These are phyloP conservation scores for Molorchus minor DNA, from an alignment of 2,888 invertebrate species.

Conservation along the genomic window DNA sequence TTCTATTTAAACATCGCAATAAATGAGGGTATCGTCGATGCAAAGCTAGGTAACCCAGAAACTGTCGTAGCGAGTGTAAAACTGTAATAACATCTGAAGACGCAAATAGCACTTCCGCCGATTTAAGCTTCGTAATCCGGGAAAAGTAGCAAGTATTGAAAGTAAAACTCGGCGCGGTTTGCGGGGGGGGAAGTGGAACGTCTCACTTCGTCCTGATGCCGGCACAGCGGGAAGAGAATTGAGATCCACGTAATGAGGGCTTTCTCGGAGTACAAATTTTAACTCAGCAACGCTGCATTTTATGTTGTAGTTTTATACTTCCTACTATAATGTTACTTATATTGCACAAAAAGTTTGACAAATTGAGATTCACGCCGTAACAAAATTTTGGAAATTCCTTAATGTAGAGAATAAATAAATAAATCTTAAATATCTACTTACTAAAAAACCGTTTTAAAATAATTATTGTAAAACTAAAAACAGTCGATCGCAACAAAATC, in stretches of 20 bases:
- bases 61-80: constrained; percentile 32
- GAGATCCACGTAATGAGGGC: constrained; percentile 44
- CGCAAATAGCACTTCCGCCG: constrained; percentile 58
- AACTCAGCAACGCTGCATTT: constrained; percentile 40
- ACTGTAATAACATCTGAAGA: constrained; percentile 52
- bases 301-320: neutral
- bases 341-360: too few species aligned
- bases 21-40: constrained; percentile 17
- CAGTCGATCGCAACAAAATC: too few species aligned
- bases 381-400: too few species aligned
- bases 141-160: constrained; percentile 55
- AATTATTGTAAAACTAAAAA: too few species aligned
- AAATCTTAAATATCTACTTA: too few species aligned
- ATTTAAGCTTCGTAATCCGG: constrained; percentile 57
- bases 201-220: constrained; percentile 39
- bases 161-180: constrained; percentile 52
- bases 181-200: constrained; percentile 30
- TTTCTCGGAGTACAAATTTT: constrained; percentile 38
- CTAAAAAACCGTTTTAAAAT: too few species aligned
- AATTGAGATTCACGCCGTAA: too few species aligned
- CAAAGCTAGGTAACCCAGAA: constrained; percentile 32
- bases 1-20: neutral
- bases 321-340: neutral
- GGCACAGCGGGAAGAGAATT: constrained; percentile 31
- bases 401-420: too few species aligned